Evolutionary conservation across 2,113 vertebrate genomes (phyloP).

Genomic region (Tiliqua scincoides): DNA sequence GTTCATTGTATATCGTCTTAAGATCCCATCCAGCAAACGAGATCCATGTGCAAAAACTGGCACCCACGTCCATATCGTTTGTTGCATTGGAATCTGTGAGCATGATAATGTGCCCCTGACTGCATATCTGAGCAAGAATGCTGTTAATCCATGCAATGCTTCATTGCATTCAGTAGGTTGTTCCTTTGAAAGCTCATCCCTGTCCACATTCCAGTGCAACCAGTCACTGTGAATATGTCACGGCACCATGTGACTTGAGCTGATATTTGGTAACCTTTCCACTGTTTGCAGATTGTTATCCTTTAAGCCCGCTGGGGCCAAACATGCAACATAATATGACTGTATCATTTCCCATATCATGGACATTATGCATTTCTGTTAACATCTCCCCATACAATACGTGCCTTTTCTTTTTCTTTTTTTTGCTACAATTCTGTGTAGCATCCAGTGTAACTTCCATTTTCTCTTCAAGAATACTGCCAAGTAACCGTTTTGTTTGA

Average conservation of each 20-base stretch:
- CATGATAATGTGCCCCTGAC: not conserved
- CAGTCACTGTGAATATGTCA: not conserved
- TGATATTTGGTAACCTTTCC: not conserved
- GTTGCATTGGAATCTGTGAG: not conserved
- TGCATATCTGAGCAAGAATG: not conserved
- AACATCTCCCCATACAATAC: not conserved
- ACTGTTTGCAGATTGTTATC: not conserved
- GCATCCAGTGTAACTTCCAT: not conserved
- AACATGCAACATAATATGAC: not conserved
- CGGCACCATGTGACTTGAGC: not conserved
- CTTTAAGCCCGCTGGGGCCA: not conserved
- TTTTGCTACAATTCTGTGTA: not conserved
- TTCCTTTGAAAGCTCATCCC: too few relatives aligned
- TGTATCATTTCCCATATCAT: not conserved
- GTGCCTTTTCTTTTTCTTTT: not conserved
- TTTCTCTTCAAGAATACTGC: not conserved
- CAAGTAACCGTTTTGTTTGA: too few relatives aligned
- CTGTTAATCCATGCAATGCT: not conserved
- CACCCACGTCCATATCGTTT: not conserved
- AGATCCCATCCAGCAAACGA: not conserved
- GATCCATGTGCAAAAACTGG: not conserved
- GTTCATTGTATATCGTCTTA: not conserved
- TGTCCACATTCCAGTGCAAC: not conserved
- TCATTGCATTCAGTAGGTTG: not conserved
- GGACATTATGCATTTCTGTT: not conserved